phyloP scores from a whole-genome alignment of 2,113 vertebrate species.

The Lasiurus cinereus region DNA sequence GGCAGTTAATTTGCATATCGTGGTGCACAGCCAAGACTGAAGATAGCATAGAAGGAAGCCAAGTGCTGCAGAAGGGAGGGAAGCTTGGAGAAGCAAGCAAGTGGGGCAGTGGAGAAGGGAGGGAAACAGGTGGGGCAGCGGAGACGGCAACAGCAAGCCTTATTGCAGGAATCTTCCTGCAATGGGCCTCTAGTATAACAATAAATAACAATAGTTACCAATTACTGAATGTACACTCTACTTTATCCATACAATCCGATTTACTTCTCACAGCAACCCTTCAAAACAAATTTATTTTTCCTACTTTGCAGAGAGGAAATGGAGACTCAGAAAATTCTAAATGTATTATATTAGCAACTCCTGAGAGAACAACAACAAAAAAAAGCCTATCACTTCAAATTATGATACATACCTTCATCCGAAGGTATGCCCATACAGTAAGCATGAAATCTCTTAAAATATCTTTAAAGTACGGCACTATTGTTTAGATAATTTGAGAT shows the following conservation, averaged over 20 bases:
- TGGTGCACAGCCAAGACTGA: no score
- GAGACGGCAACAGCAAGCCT: no score
- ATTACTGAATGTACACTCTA: neutral
- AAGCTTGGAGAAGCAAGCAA: no score
- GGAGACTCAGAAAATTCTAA: constrained; percentile 21
- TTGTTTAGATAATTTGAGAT: neutral
- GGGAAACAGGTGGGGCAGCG: no score
- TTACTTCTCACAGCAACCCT: neutral
- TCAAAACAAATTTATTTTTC: neutral
- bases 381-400: neutral
- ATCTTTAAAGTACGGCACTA: neutral
- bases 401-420: no score
- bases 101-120: no score
- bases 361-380: neutral
- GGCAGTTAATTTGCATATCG: no score
- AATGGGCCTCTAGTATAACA: neutral
- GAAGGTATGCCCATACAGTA: neutral
- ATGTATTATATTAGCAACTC: neutral
- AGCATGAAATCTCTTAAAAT: constrained; percentile 33
- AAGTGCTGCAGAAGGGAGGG: no score
- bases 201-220: neutral
- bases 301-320: neutral
- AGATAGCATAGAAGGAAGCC: no score
- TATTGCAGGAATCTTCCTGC: no score
- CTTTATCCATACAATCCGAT: neutral